A percentile compares a stretch with the other conserved stretches of the same genome.
Evolutionary conservation across 1,140 invertebrate genomes (phyloP).

Genomic region (Procambarus virginalis): DNA sequence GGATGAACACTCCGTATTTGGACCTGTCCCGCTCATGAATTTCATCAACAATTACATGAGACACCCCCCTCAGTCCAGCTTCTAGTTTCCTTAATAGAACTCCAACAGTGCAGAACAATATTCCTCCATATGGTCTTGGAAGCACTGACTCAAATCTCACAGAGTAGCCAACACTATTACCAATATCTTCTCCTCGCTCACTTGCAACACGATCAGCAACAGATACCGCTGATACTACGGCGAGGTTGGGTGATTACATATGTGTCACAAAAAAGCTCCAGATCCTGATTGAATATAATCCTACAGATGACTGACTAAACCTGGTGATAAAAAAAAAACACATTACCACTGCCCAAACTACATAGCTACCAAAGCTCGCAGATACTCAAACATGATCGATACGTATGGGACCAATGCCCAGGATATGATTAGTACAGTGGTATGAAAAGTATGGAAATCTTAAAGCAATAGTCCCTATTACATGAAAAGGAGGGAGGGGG

Average conservation of each 20-base stretch:
- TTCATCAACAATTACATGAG: slow-evolving; percentile 96
- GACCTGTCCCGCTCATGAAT: slow-evolving; percentile 97
- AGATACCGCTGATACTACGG: slow-evolving; percentile 94
- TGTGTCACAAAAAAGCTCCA: slow-evolving; percentile 87
- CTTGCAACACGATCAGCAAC: slow-evolving; percentile 91
- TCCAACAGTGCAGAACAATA: slow-evolving; percentile 96
- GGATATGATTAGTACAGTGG: too few species aligned
- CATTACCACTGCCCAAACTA: too few species aligned
- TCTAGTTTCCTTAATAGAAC: slow-evolving; percentile 94
- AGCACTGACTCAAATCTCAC: slow-evolving; percentile 92
- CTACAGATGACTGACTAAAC: slow-evolving; percentile 96
- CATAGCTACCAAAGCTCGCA: too few species aligned
- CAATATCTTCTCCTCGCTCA: slow-evolving; percentile 90
- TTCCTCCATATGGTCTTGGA: slow-evolving; percentile 92
- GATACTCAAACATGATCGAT: too few species aligned
- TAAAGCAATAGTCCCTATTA: too few species aligned
- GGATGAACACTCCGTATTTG: slow-evolving; percentile 97
- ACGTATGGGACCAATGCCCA: too few species aligned
- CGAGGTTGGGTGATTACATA: slow-evolving; percentile 96
- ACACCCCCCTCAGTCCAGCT: slow-evolving; percentile 88
- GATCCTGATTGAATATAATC: slow-evolving; percentile 91
- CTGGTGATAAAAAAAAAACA: slow-evolving; percentile 75
- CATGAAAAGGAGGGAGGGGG: too few species aligned
- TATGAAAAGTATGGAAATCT: too few species aligned
- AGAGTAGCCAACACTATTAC: slow-evolving; percentile 81